Base-by-base conservation (phyloP, 2,888 invertebrate species). In the Cantharis nigra region DNA sequence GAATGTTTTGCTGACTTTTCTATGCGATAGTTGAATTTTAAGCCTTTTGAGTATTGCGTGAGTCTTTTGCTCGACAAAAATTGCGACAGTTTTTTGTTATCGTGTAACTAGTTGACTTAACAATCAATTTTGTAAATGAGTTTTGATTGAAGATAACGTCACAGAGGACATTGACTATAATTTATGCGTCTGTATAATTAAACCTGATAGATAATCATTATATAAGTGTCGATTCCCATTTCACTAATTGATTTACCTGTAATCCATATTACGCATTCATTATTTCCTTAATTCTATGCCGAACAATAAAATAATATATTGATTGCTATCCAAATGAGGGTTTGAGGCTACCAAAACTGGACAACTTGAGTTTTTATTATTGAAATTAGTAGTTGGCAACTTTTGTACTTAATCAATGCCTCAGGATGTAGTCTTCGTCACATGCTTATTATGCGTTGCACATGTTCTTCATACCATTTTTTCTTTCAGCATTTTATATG, bases 341-440 rank as follows among this genome's bases (percentile, higher is more conserved):
- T 33, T n/a, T 4, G 33, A 33, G 5, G 13, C 33, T 3, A 33
- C 33, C 33, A 33, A 33, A 33, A 33, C 13, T 33, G n/a, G 33
- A 33, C 33, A 33, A 13, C 13, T 13, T 9, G 14, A 16, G 5
- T 20, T 20, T 18, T 63, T 18, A 63, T 16, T 18, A 63, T 16
- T 33, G 13, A 33, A 33, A 33, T 33, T 13, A 33, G 5, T 2
- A 13, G 13, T 13, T 33, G 33, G 20, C 73, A 74, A 73, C 70
- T 71, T 63, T 74, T 71, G 75, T 13, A 70, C 69, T 26, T 83
- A 83, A 84, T 82, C 82, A 82, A 78, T 80, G 72, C 78, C 62
- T 33, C 73, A 71, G 63, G 33, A 49, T 73, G 30, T 18, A 69
- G 49, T 11, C 63, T 63, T 74, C 71, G 79, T 77, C 77, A 77